Evolutionary conservation across 1,140 invertebrate genomes (phyloP), one percentile per base, ranked within the genome.

Genomic region (Drosophila pallidifrons): DNA sequence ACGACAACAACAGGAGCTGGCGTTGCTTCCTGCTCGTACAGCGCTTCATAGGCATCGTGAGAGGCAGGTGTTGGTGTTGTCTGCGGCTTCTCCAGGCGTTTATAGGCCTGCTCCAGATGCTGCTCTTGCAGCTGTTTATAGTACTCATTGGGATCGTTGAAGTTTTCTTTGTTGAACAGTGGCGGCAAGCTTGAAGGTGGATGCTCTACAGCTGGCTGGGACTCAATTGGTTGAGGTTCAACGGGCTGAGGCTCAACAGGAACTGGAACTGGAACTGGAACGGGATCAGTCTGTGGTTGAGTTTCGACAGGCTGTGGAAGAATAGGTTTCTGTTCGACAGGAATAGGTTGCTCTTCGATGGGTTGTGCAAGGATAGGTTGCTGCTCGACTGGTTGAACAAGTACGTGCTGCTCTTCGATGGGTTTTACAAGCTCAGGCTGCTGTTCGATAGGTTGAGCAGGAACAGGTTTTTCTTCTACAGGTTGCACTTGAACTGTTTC

Each of bases 121-220:
- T 75, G 75, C 30, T 89, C 67, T 30, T 79, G 69, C 46, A 90
- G 43, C 8, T 72, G 32, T 20, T 86, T 86, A 46, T 86, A 90
- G 41, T 79, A 81, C 32, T 79, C 72, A 47, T 82, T 86, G 5
- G 81, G 81, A 46, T 81, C 69, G 5, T 79, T 52, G 35, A 75
- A 71, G 38, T 79, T 73, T n/a, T 79, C 52, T 25, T 86, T 76
- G 8, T 76, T 70, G 8, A 89, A 81, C 6, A 89, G 63, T 10
- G 81, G 69, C 20, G 83, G 80, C 57, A 87, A 55, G 13, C 43
- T 66, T 6, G 78, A 10, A 0, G 83, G 47, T 3, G 51, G 11
- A 1, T 43, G 41, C n/a, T 43, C 41, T 6, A 13, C 41, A 13
- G 41, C 3, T 8, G 35, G 35, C 8, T 38, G 35, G 1, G 35